Percentiles rank a stretch among this genome's conserved stretches.
Conservation (phyloP, 1,140 invertebrate species). For the Cotesia chilonis region DNA sequence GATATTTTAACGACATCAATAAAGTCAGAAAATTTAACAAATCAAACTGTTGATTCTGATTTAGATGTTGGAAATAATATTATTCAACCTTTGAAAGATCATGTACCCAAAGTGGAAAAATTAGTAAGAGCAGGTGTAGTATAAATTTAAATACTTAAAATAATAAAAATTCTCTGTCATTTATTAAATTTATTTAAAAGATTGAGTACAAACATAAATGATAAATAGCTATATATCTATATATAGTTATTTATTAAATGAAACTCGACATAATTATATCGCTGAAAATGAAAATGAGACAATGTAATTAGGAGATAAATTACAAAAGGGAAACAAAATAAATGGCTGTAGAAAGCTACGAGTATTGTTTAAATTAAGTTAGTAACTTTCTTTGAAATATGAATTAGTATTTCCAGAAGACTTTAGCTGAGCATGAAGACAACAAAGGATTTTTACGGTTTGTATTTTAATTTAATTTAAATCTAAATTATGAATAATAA, state of each 20-base stretch:
- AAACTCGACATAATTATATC: neutral
- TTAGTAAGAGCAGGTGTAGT: conserved; percentile 60
- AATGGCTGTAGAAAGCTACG: neutral
- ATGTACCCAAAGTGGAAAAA: conserved; percentile 62
- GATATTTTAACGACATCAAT: conserved; percentile 27
- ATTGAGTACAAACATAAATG: no score
- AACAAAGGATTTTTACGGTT: conserved; percentile 93
- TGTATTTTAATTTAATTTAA: conserved; percentile 26
- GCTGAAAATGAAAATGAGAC: neutral
- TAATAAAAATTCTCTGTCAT: conserved; percentile 16
- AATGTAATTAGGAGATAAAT: conserved; percentile 1
- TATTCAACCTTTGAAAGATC: conserved; percentile 58
- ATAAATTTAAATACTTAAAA: neutral
- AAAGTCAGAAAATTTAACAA: conserved; percentile 46
- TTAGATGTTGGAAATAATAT: conserved; percentile 46
- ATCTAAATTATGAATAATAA: conserved; percentile 23
- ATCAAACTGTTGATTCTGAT: conserved; percentile 43
- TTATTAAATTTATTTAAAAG: neutral
- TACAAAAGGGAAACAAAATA: neutral
- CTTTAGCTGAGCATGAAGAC: conserved; percentile 92
- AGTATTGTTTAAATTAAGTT: conserved; percentile 12
- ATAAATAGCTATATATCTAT: no score
- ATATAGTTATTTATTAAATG: neutral
- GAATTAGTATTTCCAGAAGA: conserved; percentile 82
- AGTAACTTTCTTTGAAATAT: conserved; percentile 27